Evolutionary conservation across 2,113 vertebrate species (phyloP).

Genomic region (Trichechus manatus): DNA sequence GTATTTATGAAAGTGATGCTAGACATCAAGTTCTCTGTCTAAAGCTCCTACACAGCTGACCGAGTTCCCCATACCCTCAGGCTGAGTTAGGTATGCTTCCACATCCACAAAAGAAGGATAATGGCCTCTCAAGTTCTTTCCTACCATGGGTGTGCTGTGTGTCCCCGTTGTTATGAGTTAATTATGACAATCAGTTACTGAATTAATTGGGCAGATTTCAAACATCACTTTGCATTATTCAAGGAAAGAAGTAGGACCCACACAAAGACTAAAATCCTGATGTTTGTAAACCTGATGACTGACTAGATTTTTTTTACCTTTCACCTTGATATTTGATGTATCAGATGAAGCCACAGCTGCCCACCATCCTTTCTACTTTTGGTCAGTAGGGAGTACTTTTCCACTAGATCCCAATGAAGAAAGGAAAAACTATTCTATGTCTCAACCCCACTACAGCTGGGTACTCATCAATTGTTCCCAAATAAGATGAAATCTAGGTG

Average conservation of each 20-base stretch:
- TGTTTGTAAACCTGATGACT: conserved; percentile 7
- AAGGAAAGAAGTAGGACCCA: conserved; percentile 52
- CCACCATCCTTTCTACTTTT: conserved; percentile 31
- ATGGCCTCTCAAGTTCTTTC: background rate
- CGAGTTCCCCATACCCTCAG: background rate
- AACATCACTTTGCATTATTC: conserved; percentile 54
- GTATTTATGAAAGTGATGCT: conserved; percentile 29
- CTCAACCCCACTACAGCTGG: background rate
- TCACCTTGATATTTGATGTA: background rate
- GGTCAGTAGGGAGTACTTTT: conserved; percentile 7
- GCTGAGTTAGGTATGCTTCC: conserved; percentile 5
- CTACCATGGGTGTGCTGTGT: background rate
- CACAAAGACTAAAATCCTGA: conserved; percentile 46
- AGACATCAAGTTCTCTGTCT: conserved; percentile 57
- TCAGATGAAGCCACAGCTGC: conserved; percentile 37
- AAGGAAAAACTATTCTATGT: conserved; percentile 13
- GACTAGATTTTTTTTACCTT: conserved; percentile 26
- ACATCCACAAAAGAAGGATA: conserved; percentile 38
- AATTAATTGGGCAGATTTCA: conserved; percentile 56
- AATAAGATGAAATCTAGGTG: conserved; percentile 2
- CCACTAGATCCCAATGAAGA: background rate
- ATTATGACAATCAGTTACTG: conserved; percentile 29
- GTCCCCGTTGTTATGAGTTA: background rate
- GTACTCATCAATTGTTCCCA: background rate
- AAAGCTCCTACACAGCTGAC: conserved; percentile 55